These are phyloP conservation scores for Oreortyx pictus DNA, from an alignment of 2,797 vertebrate genomes.

Conservation along the genomic window DNA sequence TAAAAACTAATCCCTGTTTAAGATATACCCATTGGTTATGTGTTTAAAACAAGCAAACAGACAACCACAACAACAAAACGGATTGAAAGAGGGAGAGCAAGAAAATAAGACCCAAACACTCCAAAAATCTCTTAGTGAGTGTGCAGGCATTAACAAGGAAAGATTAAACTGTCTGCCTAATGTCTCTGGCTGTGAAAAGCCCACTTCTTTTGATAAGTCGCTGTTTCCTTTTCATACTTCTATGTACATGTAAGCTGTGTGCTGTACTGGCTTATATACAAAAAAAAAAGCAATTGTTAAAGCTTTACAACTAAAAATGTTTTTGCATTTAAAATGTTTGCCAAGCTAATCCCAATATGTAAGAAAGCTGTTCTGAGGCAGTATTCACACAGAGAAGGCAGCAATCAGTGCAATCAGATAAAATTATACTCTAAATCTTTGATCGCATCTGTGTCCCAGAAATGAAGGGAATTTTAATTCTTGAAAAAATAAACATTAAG, in stretches of 20 bases:
- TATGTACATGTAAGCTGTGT: neutral
- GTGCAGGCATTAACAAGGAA: neutral
- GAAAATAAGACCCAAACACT: neutral
- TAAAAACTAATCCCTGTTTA: neutral
- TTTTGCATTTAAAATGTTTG: neutral
- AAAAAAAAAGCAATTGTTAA: neutral
- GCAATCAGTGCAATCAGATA: neutral
- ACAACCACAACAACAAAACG: neutral
- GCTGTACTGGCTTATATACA: neutral
- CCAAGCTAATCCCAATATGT: neutral
- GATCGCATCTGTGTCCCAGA: neutral
- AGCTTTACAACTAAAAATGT: neutral
- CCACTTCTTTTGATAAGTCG: neutral
- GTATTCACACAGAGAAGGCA: neutral
- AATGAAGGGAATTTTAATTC: neutral
- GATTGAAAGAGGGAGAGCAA: neutral
- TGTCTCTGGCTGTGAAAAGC: neutral
- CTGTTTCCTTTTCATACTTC: neutral
- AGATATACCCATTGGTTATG: neutral
- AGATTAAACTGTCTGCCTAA: neutral
- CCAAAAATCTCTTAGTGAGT: neutral
- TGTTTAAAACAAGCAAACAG: neutral
- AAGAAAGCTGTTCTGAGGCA: neutral
- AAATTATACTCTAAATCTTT: neutral
- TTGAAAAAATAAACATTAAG: neutral